Evolutionary conservation across 2,797 vertebrate species (phyloP).

Genomic region (Neosilurus hyrtlii): DNA sequence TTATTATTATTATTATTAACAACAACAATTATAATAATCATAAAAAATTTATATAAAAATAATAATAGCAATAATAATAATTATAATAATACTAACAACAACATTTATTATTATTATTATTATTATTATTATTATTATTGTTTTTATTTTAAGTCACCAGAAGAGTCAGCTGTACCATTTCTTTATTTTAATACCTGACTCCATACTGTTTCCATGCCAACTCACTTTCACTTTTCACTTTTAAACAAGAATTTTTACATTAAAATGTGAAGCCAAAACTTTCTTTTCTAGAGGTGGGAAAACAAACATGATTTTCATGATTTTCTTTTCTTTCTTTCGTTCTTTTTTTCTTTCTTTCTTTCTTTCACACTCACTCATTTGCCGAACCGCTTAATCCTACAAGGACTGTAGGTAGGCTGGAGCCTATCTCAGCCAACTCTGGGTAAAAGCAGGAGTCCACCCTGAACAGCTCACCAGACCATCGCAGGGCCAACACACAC

Average conservation of each 20-base stretch:
- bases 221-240: background rate
- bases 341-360: too few relatives aligned
- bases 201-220: background rate
- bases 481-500: too few relatives aligned
- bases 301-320: too few relatives aligned
- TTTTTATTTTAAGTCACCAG: background rate
- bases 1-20: too few relatives aligned
- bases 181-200: background rate
- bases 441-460: too few relatives aligned
- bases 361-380: too few relatives aligned
- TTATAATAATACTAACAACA: too few relatives aligned
- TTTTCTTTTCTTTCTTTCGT: background rate
- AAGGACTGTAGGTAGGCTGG: too few relatives aligned
- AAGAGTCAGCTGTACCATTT: constrained; percentile 1
- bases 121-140: constrained; percentile 6
- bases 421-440: too few relatives aligned
- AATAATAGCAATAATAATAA: background rate
- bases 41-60: background rate
- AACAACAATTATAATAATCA: too few relatives aligned
- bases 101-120: background rate
- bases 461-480: too few relatives aligned
- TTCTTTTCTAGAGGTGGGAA: background rate
- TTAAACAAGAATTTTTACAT: background rate
- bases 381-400: too few relatives aligned
- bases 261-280: background rate